Conservation (phyloP, 2,797 vertebrate genomes). For the Muscicapa striata region DNA sequence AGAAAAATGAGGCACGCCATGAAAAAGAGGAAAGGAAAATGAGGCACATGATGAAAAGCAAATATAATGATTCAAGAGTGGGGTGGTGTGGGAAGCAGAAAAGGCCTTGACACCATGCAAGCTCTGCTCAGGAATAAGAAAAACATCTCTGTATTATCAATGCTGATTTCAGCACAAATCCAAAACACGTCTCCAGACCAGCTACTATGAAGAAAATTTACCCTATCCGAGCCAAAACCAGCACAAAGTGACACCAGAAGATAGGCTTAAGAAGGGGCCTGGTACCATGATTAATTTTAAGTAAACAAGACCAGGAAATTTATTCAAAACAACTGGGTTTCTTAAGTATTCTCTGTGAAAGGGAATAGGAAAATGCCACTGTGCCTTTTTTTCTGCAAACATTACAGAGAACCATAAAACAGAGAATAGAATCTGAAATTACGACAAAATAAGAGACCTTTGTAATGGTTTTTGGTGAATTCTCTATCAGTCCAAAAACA, state of each 20-base stretch:
- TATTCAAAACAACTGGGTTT: background rate
- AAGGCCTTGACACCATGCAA: background rate
- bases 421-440: background rate
- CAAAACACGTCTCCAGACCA: background rate
- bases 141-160: background rate
- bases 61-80: background rate
- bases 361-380: background rate
- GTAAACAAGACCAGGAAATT: background rate
- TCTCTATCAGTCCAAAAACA: background rate
- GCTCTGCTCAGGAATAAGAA: background rate
- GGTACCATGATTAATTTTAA: background rate
- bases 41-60: background rate
- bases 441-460: background rate
- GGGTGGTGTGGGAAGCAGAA: background rate
- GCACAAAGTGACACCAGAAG: background rate
- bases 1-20: background rate
- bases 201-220: background rate
- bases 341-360: background rate
- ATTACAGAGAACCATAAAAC: background rate
- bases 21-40: background rate
- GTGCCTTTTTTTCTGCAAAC: background rate
- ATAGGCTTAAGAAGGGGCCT: background rate
- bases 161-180: background rate
- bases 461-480: background rate
- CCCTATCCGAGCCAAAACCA: background rate